Conservation (phyloP, 2,888 invertebrate genomes). For the Drosophila fulvimacula region DNA sequence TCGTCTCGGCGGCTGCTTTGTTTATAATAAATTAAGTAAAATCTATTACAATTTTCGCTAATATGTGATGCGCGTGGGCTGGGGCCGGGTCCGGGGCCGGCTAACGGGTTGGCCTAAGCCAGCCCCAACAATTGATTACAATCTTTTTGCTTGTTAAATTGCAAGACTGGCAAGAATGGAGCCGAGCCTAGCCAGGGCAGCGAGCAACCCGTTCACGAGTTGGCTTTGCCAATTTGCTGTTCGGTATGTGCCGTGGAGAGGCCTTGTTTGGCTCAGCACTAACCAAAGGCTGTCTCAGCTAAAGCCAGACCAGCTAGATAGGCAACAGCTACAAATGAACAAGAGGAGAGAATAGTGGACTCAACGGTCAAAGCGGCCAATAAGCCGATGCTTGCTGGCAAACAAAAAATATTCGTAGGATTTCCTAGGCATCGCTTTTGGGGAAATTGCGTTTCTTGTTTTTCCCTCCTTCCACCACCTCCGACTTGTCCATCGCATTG, state of each 20-base stretch:
- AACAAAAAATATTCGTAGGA: conserved; percentile 33
- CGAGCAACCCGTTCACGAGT: conserved; percentile 31
- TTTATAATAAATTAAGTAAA: conserved; percentile 73
- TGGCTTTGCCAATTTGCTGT: conserved; percentile 66
- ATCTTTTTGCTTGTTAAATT: conserved; percentile 79
- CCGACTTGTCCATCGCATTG: conserved; percentile 4
- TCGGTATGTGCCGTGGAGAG: conserved; percentile 62
- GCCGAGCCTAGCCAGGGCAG: conserved; percentile 3
- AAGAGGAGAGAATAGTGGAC: conserved; percentile 2
- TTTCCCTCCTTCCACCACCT: neutral
- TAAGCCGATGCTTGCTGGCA: conserved; percentile 34
- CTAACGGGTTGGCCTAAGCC: conserved; percentile 49
- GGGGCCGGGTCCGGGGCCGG: too few relatives aligned
- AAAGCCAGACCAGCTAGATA: conserved; percentile 17
- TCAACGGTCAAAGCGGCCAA: conserved; percentile 37
- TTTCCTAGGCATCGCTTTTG: conserved; percentile 67
- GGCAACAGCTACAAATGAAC: conserved; percentile 17
- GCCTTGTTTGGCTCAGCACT: conserved; percentile 45
- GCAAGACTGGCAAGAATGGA: conserved; percentile 52
- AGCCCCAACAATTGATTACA: conserved; percentile 71
- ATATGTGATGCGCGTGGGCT: conserved; percentile 72
- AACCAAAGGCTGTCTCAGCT: conserved; percentile 28
- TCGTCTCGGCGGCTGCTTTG: conserved; percentile 36
- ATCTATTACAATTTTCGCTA: conserved; percentile 75
- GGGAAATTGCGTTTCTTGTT: conserved; percentile 67